Base-by-base conservation (phyloP, 2,888 invertebrate species). In the Stictocephala bisonia region DNA sequence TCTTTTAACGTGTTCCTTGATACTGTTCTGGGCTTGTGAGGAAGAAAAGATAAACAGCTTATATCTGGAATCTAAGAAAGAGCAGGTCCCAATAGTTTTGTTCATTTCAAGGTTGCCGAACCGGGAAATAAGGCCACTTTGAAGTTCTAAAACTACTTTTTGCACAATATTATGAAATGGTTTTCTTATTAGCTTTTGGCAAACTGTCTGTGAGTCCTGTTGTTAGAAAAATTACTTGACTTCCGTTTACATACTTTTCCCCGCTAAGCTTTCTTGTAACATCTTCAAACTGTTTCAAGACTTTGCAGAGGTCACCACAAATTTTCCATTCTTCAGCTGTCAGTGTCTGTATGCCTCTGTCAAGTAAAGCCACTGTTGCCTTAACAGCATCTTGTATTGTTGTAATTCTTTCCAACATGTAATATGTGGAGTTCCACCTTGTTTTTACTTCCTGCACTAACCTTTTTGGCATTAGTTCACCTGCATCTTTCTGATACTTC, bases 391-490 rank as follows among this genome's bases (percentile, higher is more conserved):
- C 40, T 64, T 64, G 7, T 9, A 64, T 20, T 44, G 31, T 15
- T 41, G 72, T 48, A 18, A 72, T 29, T 41, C 44, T 71, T 24
- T 26, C 31, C 1, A 81, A 3, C 80, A 81, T 81, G 35, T 68
- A 68, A 70, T 7, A 66, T 74, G 75, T 78, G 0, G 79, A 81
- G 44, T 80, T 79, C 80, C 80, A 81, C 18, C 80, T 40, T 0
- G 80, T 80, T 0, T 77, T 76, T 3, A 81, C 79, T 18, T 75
- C 74, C 78, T 80, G 79, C 1, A 13, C 76, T 1, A 81, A 66
- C 3, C 77, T 75, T 64, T 79, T 78, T 6, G 78, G 75, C 64
- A 70, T 24, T 24, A 4, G n/a, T 51, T 67, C 68, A 26, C 68
- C 51, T 29, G n/a, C 13, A 13, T 71, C 29, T 41, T 48, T 18